Percentiles rank a stretch among this genome's conserved stretches.
phyloP scores from a whole-genome alignment of 1,140 invertebrate species.

The Drosophila micromelanica region DNA sequence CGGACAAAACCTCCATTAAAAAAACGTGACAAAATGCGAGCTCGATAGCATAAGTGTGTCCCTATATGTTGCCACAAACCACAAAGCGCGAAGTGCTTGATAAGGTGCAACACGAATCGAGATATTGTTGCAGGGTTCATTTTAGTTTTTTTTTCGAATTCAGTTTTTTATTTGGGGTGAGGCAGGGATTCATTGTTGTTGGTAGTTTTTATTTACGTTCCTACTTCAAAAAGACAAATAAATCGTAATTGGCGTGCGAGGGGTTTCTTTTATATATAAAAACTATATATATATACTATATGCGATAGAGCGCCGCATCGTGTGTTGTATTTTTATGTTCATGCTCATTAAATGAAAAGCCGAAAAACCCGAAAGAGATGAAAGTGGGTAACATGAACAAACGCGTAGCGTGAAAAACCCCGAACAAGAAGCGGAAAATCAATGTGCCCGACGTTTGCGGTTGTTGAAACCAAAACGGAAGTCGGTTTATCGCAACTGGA shows the following conservation, averaged over 20 bases:
- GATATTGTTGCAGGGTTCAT: conserved; percentile 36
- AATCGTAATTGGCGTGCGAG: conserved; percentile 81
- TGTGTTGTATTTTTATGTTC: conserved; percentile 57
- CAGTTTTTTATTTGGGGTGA: not conserved
- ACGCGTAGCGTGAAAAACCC: conserved; percentile 56
- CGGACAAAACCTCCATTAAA: conserved; percentile 27
- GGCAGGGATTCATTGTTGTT: conserved; percentile 13
- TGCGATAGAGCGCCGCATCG: conserved; percentile 33
- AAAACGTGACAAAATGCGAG: conserved; percentile 77
- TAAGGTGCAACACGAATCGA: conserved; percentile 44
- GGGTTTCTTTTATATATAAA: conserved; percentile 62
- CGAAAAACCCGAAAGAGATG: conserved; percentile 43
- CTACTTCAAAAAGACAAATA: conserved; percentile 75
- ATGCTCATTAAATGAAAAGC: conserved; percentile 73
- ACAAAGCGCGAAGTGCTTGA: conserved; percentile 49
- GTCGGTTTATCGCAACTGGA: conserved; percentile 59
- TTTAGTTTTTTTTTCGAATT: not conserved
- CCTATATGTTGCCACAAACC: conserved; percentile 45
- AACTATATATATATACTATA: conserved; percentile 42
- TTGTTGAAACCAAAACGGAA: conserved; percentile 50
- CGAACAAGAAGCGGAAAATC: conserved; percentile 39
- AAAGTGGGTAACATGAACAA: conserved; percentile 42
- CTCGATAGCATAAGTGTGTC: conserved; percentile 64
- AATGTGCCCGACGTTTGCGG: conserved; percentile 54
- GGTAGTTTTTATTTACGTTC: conserved; percentile 60